A percentile compares a stretch with the other conserved stretches of the same genome.
Conservation (phyloP, 2,113 vertebrate genomes). For the Pimephales promelas region DNA sequence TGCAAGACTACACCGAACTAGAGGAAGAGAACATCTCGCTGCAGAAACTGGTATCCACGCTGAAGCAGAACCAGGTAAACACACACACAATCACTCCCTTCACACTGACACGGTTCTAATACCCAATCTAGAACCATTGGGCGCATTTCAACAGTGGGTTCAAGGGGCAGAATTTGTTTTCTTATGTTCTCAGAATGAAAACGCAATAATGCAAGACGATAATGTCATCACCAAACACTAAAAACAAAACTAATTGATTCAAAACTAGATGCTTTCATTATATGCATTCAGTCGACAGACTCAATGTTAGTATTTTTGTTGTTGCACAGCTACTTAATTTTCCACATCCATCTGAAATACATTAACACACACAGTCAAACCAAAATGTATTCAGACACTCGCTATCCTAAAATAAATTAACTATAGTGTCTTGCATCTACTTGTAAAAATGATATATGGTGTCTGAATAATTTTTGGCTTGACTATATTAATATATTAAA, state of each 20-base stretch:
- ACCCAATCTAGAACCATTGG: not conserved
- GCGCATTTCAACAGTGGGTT: not conserved
- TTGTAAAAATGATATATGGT: too few species aligned
- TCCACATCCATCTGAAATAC: not conserved
- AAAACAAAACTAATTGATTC: not conserved
- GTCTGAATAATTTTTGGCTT: too few species aligned
- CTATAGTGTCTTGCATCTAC: too few species aligned
- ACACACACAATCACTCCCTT: not conserved
- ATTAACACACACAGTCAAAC: not conserved
- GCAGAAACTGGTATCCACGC: constrained; percentile 93
- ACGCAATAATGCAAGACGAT: not conserved
- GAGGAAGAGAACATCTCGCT: constrained; percentile 98
- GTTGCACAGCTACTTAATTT: not conserved
- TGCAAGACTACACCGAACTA: constrained; percentile 96
- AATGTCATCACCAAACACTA: not conserved
- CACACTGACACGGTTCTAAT: not conserved
- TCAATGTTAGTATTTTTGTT: not conserved
- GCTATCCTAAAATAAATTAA: too few species aligned
- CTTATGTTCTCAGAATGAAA: not conserved
- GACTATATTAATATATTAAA: not conserved
- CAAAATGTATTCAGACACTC: too few species aligned
- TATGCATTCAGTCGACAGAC: not conserved
- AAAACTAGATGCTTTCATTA: not conserved
- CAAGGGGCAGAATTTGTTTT: not conserved
- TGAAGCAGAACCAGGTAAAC: constrained; percentile 94